Conservation (phyloP, 2,113 vertebrate genomes). For the Euleptes europaea region DNA sequence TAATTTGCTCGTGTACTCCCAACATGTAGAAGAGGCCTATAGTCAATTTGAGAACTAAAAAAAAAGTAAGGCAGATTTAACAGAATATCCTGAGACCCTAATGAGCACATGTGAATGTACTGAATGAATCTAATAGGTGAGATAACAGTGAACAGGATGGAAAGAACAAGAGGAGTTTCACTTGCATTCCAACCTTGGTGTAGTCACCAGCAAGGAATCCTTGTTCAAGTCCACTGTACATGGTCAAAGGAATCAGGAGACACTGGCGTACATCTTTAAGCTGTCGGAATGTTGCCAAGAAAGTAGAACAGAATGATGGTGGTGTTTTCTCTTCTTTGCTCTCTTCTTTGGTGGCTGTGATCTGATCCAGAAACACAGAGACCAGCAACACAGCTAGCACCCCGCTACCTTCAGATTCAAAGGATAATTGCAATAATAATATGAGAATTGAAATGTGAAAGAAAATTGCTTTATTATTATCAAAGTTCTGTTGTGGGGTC, state of each 20-base stretch:
- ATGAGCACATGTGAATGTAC: no score
- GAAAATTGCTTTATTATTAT: slow-evolving; percentile 15
- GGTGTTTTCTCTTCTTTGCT: slow-evolving; percentile 55
- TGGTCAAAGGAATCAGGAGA: slow-evolving; percentile 87
- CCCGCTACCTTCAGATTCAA: slow-evolving; percentile 81
- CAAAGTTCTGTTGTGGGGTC: slow-evolving; percentile 29
- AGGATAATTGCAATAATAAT: slow-evolving; percentile 46
- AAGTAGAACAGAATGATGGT: slow-evolving; percentile 76
- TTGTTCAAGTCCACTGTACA: slow-evolving; percentile 94
- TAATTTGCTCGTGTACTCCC: no score
- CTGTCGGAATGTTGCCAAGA: slow-evolving; percentile 87
- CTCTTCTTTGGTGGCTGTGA: slow-evolving; percentile 62
- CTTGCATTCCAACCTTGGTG: slow-evolving; percentile 81
- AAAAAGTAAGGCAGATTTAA: no score
- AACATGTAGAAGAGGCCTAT: no score
- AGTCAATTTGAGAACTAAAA: no score
- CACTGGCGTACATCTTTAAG: slow-evolving; percentile 84
- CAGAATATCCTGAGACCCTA: no score
- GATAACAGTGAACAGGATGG: neutral
- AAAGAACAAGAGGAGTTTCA: slow-evolving; percentile 13
- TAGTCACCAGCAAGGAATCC: slow-evolving; percentile 93
- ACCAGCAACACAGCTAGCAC: slow-evolving; percentile 86
- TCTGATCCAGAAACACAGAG: slow-evolving; percentile 84
- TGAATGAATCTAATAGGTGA: no score
- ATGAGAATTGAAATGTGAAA: slow-evolving; percentile 31